Conservation (phyloP, 2,888 invertebrate species). For the Teinopalpus imperialis region DNA sequence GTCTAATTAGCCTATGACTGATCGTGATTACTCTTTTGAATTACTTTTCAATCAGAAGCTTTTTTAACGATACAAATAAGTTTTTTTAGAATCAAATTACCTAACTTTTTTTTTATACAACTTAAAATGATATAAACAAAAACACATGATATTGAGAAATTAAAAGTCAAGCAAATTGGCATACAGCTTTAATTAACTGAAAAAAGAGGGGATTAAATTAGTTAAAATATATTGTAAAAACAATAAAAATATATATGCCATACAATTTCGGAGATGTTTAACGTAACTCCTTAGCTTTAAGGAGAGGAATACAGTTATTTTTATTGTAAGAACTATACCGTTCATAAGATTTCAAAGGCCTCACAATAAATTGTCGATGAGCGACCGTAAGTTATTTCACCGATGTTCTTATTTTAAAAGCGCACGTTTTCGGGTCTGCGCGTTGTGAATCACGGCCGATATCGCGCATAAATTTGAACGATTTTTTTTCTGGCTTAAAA, state of each 20-base stretch:
- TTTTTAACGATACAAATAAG: too few relatives aligned
- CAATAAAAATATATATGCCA: slow-evolving; percentile 1
- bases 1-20: too few relatives aligned
- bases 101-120: too few relatives aligned
- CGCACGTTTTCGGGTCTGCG: slow-evolving; percentile 51
- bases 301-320: slow-evolving; percentile 15
- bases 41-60: too few relatives aligned
- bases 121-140: too few relatives aligned
- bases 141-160: too few relatives aligned
- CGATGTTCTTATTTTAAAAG: slow-evolving; percentile 53
- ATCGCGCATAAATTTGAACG: slow-evolving; percentile 54
- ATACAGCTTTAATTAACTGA: too few relatives aligned
- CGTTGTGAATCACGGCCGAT: slow-evolving; percentile 50
- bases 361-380: slow-evolving; percentile 53
- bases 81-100: too few relatives aligned
- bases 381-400: slow-evolving; percentile 56
- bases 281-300: slow-evolving; percentile 2
- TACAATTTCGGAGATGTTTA: background rate
- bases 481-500: slow-evolving; percentile 44
- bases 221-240: too few relatives aligned
- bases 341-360: slow-evolving; percentile 27
- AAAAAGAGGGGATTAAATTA: too few relatives aligned
- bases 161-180: too few relatives aligned
- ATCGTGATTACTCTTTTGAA: too few relatives aligned
- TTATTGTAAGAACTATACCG: slow-evolving; percentile 24